Evolutionary conservation across 1,140 invertebrate species (phyloP), one percentile per base, ranked within the genome.

Genomic region (Ceratosolen solmsi): DNA sequence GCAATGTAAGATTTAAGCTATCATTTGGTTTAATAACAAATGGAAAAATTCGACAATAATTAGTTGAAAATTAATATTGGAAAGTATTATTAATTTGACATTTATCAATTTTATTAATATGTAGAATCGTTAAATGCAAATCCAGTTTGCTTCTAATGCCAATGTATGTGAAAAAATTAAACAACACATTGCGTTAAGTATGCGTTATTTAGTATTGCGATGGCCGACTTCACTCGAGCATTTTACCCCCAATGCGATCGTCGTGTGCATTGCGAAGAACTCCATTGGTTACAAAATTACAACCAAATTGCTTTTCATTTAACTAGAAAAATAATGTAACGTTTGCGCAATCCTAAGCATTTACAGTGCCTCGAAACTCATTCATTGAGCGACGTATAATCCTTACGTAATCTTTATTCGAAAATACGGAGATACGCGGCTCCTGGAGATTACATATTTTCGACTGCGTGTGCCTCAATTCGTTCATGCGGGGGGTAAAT

Each of bases 341-440:
- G 22, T 68, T 68, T 68, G 15, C 63, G 33, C n/a, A 68, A 68
- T 38, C n/a, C 20, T 8, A 68, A 0, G 17, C 20, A 38, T 68
- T 33, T 68, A 36, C 15, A 68, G 33, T 38, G 33, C 20, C 4
- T 68, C 36, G 3, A 15, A 68, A 68, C 33, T 38, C 33, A 17
- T 33, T 65, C 33, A 22, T 38, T 38, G 9, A 1, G 30, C n/a
- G 60, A 30, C 30, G 63, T 38, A 38, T 60, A 77, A 70, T 68
- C 49, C 49, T 78, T 78, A 70, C 46, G 33, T 70, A 78, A 78
- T 46, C 76, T 54, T 74, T 58, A 56, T 78, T 78, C 1, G 41
- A 76, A 20, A 58, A 58, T 58, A 38, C 22, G 15, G 20, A 22
- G 36, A 65, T 38, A 13, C 25, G 8, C 22, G 9, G 25, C 58